Percentiles rank a stretch among this genome's conserved stretches.
Conservation (phyloP, 1,140 invertebrate genomes). For the Drosophila erecta region DNA sequence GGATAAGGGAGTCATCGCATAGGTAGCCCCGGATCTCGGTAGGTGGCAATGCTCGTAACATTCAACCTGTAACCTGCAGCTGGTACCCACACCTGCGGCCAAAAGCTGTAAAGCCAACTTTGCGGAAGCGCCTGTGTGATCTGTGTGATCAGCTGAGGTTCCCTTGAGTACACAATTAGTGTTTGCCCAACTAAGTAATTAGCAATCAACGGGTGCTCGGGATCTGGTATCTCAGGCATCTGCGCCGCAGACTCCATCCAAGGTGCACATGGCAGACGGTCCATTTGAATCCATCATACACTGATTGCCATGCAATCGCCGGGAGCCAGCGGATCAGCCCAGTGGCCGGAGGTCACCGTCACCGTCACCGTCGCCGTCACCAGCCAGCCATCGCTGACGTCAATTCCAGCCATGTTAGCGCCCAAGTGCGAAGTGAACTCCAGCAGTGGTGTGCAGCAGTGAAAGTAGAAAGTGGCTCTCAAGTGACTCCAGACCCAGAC, state of each 20-base stretch:
- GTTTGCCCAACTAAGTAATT: conserved; percentile 64
- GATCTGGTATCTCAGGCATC: conserved; percentile 17
- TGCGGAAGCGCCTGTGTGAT: conserved; percentile 42
- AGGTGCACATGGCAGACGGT: no score
- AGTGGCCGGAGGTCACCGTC: conserved; percentile 1
- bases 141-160: conserved; percentile 63
- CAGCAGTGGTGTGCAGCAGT: conserved; percentile 41
- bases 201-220: conserved; percentile 31
- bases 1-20: conserved; percentile 6
- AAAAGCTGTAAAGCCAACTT: conserved; percentile 35
- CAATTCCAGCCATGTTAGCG: conserved; percentile 32
- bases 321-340: not conserved
- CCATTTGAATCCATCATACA: no score
- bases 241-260: conserved; percentile 14
- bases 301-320: not conserved
- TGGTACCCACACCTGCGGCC: conserved; percentile 12
- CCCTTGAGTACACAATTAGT: conserved; percentile 10
- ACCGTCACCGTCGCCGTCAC: conserved; percentile 1
- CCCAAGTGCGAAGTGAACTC: conserved; percentile 21
- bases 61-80: not conserved
- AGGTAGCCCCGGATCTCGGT: no score
- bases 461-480: conserved; percentile 73
- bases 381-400: conserved; percentile 19
- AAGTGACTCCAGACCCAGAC: no score
- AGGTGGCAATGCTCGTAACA: no score